A percentile compares a stretch with the other conserved stretches of the same genome.
Conservation (phyloP, 1,140 invertebrate genomes). For the Chymomyza costata region DNA sequence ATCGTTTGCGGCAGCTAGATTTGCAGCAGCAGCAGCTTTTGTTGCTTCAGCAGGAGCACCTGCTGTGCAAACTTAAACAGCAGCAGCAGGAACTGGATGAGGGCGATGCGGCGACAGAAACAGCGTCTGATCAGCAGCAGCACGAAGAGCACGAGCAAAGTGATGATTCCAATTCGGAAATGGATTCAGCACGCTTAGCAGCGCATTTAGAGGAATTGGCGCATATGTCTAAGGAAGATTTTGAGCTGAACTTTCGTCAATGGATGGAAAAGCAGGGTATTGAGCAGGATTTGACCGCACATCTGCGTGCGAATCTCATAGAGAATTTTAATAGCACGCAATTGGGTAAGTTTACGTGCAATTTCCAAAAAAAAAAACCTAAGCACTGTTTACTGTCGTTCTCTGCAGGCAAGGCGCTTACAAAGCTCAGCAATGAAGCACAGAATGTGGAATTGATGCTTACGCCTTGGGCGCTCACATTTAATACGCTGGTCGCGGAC, state of each 20-base stretch:
- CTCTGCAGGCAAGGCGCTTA: too few relatives aligned
- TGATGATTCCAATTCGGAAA: too few relatives aligned
- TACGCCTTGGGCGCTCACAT: conserved; percentile 43
- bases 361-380: background rate
- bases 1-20: conserved; percentile 1
- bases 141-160: too few relatives aligned
- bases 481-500: conserved; percentile 67
- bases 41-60: background rate
- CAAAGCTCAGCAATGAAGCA: too few relatives aligned
- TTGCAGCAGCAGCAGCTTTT: conserved; percentile 1
- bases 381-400: background rate
- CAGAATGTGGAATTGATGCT: conserved; percentile 17
- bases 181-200: too few relatives aligned
- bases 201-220: conserved; percentile 41
- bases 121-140: too few relatives aligned
- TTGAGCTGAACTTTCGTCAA: conserved; percentile 52
- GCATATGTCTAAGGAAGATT: conserved; percentile 44
- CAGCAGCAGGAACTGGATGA: too few relatives aligned
- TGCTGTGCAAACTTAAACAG: background rate
- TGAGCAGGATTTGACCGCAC: conserved; percentile 53
- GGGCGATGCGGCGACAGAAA: too few relatives aligned
- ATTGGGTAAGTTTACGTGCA: conserved; percentile 39
- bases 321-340: conserved; percentile 58
- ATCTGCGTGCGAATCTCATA: conserved; percentile 60
- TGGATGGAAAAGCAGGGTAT: conserved; percentile 64